Base-by-base conservation (phyloP, 2,113 vertebrate species). In the Sitta europaea region DNA sequence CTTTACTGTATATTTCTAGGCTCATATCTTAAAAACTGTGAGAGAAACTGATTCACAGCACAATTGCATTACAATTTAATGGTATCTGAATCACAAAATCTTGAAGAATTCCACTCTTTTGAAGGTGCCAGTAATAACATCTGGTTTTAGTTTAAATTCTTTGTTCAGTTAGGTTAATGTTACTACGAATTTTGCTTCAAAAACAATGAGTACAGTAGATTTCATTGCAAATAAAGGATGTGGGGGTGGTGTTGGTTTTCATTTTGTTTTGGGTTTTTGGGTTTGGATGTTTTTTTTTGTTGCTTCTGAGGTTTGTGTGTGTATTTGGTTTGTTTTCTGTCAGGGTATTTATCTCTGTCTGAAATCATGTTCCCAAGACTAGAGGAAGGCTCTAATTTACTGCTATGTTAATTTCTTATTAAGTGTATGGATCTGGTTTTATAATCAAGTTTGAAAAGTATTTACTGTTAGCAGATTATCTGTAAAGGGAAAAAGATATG, bases 71-170 rank as follows among this genome's bases (percentile, higher is more conserved):
- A 47, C 17, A 18, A 80, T 88, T 94, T 79, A 83, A 65, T 25
- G 33, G 53, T 92, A 75, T 43, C 47, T 67, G 55, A 84, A 70
- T 90, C 27, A 36, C 42, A 90, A 74, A 93, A 88, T 36, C 29
- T 55, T 68, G 78, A 95, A 73, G 91, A 94, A 94, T 84, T 83
- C 88, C 59, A 43, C 35, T 57, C 45, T 83, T 94, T 68, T 67
- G 21, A 67, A 67, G 72, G 66, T 83, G 47, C 88, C 88, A 84
- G 17, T 70, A 88, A 47, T 79, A 88, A 74, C 67, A 93, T 93
- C 79, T 96, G 91, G 40, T 86, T 92, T 94, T 66, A 59, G 54
- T 94, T 93, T 86, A 71, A 92, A 84, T 90, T 93, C 58, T 75
- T 86, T 85, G 45, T 79, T 72, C 71, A 66, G 29, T 92, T 93